Percentiles rank a stretch among this genome's conserved stretches.
These are phyloP conservation scores for Vombatus ursinus DNA, from an alignment of 2,113 vertebrate genomes.

Conservation along the genomic window DNA sequence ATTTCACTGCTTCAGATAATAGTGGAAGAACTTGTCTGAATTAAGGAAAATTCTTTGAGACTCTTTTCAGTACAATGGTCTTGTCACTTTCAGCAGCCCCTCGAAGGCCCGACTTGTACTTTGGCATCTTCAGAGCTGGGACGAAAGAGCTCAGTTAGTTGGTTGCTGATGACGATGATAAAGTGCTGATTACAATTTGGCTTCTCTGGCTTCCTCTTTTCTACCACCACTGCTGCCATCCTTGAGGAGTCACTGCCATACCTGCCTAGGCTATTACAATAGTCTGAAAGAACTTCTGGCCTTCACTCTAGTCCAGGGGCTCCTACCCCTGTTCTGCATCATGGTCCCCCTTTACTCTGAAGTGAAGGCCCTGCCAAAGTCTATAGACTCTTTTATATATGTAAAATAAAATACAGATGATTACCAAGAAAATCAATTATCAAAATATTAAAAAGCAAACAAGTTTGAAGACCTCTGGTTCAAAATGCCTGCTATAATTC, in stretches of 20 bases:
- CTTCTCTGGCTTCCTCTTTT: background rate
- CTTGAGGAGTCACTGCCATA: background rate
- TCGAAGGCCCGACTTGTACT: background rate
- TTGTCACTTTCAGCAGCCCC: background rate
- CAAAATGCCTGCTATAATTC: background rate
- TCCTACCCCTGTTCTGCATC: background rate
- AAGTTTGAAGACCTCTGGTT: background rate
- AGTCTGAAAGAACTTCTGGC: background rate
- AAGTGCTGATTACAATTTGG: background rate
- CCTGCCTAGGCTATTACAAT: too few species aligned
- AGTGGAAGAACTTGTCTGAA: background rate
- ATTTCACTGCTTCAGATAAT: background rate
- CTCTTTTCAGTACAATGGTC: background rate
- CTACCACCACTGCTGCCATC: background rate
- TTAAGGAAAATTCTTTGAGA: background rate
- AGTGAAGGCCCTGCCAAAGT: background rate
- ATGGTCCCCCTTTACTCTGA: too few species aligned
- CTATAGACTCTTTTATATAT: background rate
- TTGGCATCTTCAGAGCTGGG: background rate
- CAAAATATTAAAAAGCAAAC: background rate
- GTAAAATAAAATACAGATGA: background rate
- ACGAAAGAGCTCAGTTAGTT: background rate
- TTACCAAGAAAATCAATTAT: background rate
- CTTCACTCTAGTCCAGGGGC: background rate
- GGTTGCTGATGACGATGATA: background rate